These are phyloP conservation scores for Drosophila littoralis DNA, from an alignment of 1,140 invertebrate genomes.

Conservation along the genomic window DNA sequence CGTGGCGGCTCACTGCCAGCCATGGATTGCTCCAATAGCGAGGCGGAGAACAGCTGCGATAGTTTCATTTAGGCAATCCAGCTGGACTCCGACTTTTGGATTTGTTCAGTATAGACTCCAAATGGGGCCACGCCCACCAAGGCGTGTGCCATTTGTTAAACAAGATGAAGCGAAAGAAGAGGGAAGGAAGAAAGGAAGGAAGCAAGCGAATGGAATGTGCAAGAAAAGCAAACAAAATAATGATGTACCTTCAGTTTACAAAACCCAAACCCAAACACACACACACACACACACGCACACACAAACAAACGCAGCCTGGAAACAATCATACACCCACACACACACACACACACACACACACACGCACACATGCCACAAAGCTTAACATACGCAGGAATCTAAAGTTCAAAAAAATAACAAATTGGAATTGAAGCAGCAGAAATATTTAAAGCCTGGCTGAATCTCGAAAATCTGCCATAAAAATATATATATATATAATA, in stretches of 20 bases:
- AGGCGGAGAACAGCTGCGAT: constrained; percentile 81
- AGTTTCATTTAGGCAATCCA: constrained; percentile 60
- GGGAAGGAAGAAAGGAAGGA: too few species aligned
- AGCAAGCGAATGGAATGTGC: constrained; percentile 2
- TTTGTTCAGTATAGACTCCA: neutral
- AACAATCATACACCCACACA: constrained; percentile 4
- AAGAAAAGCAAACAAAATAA: constrained; percentile 62
- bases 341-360: neutral
- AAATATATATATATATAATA: constrained; percentile 17
- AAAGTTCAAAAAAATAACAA: constrained; percentile 63
- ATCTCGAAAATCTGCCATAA: constrained; percentile 72
- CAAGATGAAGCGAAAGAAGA: neutral
- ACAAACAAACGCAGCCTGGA: constrained; percentile 7
- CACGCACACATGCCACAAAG: neutral
- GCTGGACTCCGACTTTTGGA: neutral
- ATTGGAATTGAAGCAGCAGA: constrained; percentile 9
- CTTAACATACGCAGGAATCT: constrained; percentile 43
- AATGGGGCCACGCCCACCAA: neutral
- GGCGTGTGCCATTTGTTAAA: neutral
- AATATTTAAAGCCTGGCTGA: constrained; percentile 38
- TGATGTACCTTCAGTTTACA: constrained; percentile 81
- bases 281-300: constrained; percentile 24
- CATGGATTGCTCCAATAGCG: constrained; percentile 79
- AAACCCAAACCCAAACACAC: constrained; percentile 46
- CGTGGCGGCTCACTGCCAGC: constrained; percentile 72